A percentile compares a stretch with the other conserved stretches of the same genome.
phyloP scores from a whole-genome alignment of 2,113 vertebrate genomes.

The Ploceus nigricollis region DNA sequence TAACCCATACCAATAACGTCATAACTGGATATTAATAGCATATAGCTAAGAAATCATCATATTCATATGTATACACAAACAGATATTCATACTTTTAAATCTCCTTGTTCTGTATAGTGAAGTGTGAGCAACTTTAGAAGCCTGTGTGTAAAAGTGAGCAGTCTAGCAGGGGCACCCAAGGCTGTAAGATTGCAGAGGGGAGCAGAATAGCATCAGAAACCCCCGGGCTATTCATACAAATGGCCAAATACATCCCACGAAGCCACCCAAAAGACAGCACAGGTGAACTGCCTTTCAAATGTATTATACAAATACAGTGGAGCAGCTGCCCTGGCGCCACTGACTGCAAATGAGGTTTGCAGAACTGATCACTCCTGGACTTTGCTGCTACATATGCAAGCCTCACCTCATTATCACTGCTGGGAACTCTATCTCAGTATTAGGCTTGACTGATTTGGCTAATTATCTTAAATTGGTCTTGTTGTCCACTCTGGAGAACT shows the following conservation, averaged over 20 bases:
- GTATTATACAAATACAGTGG: not conserved
- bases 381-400: not conserved
- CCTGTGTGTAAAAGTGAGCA: not conserved
- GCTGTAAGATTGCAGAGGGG: not conserved
- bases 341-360: not conserved
- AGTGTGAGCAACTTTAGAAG: not conserved
- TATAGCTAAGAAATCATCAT: not conserved
- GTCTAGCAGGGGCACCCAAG: not conserved
- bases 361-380: not conserved
- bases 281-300: not conserved
- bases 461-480: not conserved
- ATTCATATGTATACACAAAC: not conserved
- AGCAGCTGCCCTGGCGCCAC: not conserved
- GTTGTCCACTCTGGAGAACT: not conserved
- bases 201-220: not conserved
- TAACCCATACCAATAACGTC: not conserved
- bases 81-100: not conserved
- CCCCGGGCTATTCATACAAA: not conserved
- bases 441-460: not conserved
- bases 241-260: not conserved
- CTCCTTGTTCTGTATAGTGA: not conserved
- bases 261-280: not conserved
- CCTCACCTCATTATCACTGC: accelerated
- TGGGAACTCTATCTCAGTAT: not conserved
- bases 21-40: not conserved